These are phyloP conservation scores for Phania funesta DNA, from an alignment of 2,888 invertebrate genomes.

Conservation along the genomic window DNA sequence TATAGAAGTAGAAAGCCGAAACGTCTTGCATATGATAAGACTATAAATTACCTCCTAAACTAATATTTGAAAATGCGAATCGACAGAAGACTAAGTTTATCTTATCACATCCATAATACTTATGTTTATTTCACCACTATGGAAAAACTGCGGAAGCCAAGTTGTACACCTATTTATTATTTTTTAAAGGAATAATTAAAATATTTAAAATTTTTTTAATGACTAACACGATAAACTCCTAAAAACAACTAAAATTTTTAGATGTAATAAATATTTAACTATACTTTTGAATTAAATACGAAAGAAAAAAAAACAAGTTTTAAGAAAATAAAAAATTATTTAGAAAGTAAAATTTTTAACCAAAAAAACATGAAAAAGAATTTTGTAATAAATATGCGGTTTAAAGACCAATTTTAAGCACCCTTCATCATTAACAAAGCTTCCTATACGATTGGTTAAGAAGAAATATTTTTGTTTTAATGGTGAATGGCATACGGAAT, in stretches of 20 bases:
- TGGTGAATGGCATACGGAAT: not conserved
- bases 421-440: not conserved
- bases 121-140: not conserved
- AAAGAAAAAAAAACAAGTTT: constrained; percentile 60
- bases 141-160: not conserved
- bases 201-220: constrained; percentile 28
- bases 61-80: too few species aligned
- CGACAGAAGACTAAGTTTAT: too few species aligned
- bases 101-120: too few species aligned
- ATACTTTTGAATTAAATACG: constrained; percentile 34
- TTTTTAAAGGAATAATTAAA: not conserved
- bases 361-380: constrained; percentile 70
- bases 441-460: too few species aligned
- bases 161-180: not conserved
- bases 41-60: too few species aligned
- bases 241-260: constrained; percentile 78
- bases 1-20: too few species aligned
- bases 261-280: constrained; percentile 47
- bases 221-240: constrained; percentile 71
- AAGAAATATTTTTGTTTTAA: too few species aligned
- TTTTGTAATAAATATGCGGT: constrained; percentile 65
- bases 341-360: constrained; percentile 73
- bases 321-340: constrained; percentile 71
- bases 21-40: too few species aligned
- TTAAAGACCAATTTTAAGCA: not conserved